Percentiles rank a stretch among this genome's conserved stretches.
phyloP scores from a whole-genome alignment of 2,113 vertebrate genomes.

The Anser cygnoides region DNA sequence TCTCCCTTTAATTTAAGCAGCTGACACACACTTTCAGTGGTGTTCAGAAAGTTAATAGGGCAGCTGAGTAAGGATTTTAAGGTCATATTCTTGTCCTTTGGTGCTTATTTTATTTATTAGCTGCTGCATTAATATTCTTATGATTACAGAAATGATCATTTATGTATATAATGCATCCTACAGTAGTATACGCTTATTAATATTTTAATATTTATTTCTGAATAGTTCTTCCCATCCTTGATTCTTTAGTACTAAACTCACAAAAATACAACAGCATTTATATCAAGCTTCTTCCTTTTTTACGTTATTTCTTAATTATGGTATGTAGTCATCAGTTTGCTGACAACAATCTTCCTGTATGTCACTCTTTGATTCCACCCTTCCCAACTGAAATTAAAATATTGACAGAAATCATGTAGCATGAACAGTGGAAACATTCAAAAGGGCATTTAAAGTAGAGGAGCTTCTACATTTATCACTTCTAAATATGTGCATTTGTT shows the following conservation, averaged over 20 bases:
- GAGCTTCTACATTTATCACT: conserved; percentile 30
- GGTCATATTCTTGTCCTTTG: conserved; percentile 58
- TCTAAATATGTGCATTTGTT: neutral
- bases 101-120: conserved; percentile 70
- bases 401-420: conserved; percentile 80
- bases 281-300: conserved; percentile 43
- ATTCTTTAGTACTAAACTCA: neutral
- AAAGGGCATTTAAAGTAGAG: conserved; percentile 42
- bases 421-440: conserved; percentile 69
- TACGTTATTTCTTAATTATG: conserved; percentile 72
- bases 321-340: conserved; percentile 69
- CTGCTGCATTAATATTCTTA: conserved; percentile 40
- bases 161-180: conserved; percentile 48
- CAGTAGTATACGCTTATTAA: neutral
- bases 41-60: conserved; percentile 76
- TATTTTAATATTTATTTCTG: conserved; percentile 17
- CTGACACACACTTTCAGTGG: conserved; percentile 71
- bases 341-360: conserved; percentile 74
- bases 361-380: conserved; percentile 74
- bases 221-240: neutral
- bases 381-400: conserved; percentile 76
- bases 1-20: conserved; percentile 73
- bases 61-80: conserved; percentile 75
- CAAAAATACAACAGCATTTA: conserved; percentile 34
- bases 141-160: conserved; percentile 50